These are phyloP conservation scores for Danionella cerebrum DNA, from an alignment of 2,113 vertebrate genomes.

Conservation along the genomic window DNA sequence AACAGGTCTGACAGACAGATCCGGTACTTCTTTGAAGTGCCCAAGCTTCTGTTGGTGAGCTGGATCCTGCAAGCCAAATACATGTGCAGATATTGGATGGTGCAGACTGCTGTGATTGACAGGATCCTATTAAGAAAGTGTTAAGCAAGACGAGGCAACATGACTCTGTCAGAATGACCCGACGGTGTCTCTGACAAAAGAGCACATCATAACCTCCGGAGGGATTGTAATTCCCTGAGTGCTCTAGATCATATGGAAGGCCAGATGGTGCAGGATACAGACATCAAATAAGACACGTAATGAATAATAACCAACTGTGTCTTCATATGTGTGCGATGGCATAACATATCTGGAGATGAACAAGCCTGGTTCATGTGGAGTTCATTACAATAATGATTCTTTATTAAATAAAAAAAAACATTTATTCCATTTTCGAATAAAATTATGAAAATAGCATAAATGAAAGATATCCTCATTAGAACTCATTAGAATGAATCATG, in stretches of 20 bases:
- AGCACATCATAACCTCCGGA: neutral
- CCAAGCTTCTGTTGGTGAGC: neutral
- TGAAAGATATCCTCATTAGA: too few species aligned
- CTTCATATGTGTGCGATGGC: neutral
- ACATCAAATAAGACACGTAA: neutral
- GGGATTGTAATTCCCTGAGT: neutral
- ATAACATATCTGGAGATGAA: too few species aligned
- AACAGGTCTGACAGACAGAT: constrained; percentile 11
- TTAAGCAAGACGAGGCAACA: neutral
- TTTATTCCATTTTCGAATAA: too few species aligned
- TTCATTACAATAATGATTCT: too few species aligned
- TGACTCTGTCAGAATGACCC: neutral
- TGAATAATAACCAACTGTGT: neutral
- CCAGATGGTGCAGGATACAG: constrained; percentile 9
- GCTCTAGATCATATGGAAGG: neutral
- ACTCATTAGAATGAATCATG: too few species aligned
- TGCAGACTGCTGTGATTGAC: neutral
- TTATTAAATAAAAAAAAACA: neutral
- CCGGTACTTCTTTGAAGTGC: neutral
- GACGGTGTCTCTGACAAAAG: neutral
- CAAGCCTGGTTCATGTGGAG: too few species aligned
- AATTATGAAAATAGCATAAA: too few species aligned
- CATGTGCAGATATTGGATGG: neutral
- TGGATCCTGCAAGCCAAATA: neutral
- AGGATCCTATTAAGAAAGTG: neutral